Evolutionary conservation across 2,797 vertebrate genomes (phyloP).

Genomic region (Ficedula albicollis): DNA sequence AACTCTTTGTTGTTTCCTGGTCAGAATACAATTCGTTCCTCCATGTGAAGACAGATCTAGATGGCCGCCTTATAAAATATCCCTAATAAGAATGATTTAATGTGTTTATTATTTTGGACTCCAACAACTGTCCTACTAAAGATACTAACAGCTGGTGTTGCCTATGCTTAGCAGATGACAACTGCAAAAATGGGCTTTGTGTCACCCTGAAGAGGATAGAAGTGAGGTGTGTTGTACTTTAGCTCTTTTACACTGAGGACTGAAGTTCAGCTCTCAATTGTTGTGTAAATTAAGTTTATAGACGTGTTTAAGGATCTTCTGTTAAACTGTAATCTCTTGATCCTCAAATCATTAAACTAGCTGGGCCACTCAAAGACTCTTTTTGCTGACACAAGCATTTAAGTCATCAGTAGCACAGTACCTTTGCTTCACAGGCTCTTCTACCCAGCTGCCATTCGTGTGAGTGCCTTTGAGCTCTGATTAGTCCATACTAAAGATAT

Average conservation of each 20-base stretch:
- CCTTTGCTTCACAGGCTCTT: neutral
- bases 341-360: neutral
- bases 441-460: fast-evolving
- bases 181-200: neutral
- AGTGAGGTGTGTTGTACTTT: neutral
- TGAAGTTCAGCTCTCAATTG: neutral
- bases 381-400: neutral
- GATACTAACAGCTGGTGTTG: neutral
- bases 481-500: neutral
- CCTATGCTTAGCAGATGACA: neutral
- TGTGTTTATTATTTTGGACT: neutral
- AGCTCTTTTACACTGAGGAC: neutral
- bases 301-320: fast-evolving
- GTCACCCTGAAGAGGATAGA: neutral
- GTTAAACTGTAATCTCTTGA: neutral
- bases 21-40: neutral
- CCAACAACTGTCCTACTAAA: neutral
- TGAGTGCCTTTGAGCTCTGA: neutral
- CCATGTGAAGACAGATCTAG: neutral
- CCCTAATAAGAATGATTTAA: neutral
- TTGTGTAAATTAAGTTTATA: neutral
- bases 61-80: neutral
- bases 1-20: neutral
- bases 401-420: neutral
- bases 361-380: neutral